Evolutionary conservation across 2,797 vertebrate genomes (phyloP).

Genomic region (Onychomys leucogaster): DNA sequence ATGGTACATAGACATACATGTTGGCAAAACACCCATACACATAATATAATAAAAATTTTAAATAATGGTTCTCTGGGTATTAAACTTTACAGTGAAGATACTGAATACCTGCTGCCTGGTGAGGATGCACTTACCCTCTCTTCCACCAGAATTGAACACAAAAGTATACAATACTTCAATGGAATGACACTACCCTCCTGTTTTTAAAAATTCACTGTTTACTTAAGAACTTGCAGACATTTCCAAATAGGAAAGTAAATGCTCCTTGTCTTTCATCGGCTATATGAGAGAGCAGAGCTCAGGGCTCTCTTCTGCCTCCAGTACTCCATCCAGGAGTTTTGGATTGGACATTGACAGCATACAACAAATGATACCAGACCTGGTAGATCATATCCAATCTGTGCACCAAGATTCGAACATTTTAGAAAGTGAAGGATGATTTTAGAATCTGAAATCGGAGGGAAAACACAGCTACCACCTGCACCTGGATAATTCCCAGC

Average conservation of each 20-base stretch:
- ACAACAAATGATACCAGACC: not conserved
- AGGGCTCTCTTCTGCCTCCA: not conserved
- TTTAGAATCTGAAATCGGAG: constrained; percentile 35
- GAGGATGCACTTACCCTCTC: not conserved
- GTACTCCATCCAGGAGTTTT: not conserved
- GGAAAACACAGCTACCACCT: constrained; percentile 59
- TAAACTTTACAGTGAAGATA: constrained; percentile 25
- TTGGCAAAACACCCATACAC: not conserved
- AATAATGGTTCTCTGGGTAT: not conserved
- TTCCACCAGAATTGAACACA: not conserved
- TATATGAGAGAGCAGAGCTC: not conserved
- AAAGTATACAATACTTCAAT: not conserved
- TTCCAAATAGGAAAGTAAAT: not conserved
- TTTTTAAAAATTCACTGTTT: not conserved
- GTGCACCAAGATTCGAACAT: not conserved
- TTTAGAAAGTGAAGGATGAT: constrained; percentile 48
- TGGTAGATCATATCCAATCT: not conserved
- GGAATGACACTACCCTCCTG: not conserved
- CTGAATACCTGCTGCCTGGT: not conserved
- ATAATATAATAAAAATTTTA: too few species aligned
- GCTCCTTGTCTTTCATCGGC: not conserved
- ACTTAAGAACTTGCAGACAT: not conserved
- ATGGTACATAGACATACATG: not conserved
- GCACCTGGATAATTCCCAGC: constrained; percentile 73
- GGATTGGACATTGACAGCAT: not conserved